These are phyloP conservation scores for Bryconaethiops microstoma DNA, from an alignment of 2,797 vertebrate species.

Conservation along the genomic window DNA sequence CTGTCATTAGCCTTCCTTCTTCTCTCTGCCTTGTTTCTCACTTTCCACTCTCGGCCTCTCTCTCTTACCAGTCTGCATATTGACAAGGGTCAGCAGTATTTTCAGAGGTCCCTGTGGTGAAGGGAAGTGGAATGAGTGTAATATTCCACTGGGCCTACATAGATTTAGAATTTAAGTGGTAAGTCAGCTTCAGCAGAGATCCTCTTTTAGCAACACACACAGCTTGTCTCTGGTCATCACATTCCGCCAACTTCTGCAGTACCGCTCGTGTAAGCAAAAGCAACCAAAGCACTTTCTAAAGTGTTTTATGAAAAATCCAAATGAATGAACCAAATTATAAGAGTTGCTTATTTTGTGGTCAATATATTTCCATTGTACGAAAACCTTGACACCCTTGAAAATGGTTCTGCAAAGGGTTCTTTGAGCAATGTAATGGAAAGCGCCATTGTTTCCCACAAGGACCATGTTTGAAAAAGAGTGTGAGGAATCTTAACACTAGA, in stretches of 20 bases:
- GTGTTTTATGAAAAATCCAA: not conserved
- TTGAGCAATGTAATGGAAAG: not conserved
- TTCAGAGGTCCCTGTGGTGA: constrained; percentile 6
- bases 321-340: not conserved
- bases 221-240: constrained; percentile 20
- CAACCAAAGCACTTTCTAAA: not conserved
- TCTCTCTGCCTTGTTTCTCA: constrained; percentile 6
- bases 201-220: constrained; percentile 7
- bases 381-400: not conserved
- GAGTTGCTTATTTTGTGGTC: not conserved
- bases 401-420: not conserved
- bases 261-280: not conserved
- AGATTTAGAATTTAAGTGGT: constrained; percentile 35
- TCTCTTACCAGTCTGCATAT: constrained; percentile 14
- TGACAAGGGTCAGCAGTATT: constrained; percentile 15
- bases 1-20: constrained; percentile 5
- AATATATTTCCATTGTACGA: not conserved
- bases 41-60: constrained; percentile 3
- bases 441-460: no score
- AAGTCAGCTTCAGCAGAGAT: constrained; percentile 26
- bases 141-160: constrained; percentile 30
- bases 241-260: constrained; percentile 10
- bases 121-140: constrained; percentile 1
- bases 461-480: no score
- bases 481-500: no score